A percentile compares a stretch with the other conserved stretches of the same genome.
Conservation (phyloP, 2,113 vertebrate genomes). For the Semicossyphus pulcher region DNA sequence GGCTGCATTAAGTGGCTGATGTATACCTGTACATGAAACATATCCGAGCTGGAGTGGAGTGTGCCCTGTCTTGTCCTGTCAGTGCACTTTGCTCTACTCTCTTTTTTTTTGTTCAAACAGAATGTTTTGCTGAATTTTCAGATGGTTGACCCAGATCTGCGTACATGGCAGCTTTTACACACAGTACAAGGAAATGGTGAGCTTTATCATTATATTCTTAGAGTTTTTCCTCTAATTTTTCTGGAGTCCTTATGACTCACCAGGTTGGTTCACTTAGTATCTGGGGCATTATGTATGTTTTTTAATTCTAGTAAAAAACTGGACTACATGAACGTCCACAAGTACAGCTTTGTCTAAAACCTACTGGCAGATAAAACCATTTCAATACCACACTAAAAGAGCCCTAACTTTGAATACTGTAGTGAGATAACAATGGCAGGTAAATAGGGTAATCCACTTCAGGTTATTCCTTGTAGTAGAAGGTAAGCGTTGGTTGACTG, state of each 20-base stretch:
- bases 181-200: conserved; percentile 58
- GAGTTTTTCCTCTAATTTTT: background rate
- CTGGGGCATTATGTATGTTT: background rate
- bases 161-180: conserved; percentile 32
- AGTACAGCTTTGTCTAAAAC: too few relatives aligned
- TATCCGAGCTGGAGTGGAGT: background rate
- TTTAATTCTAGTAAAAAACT: background rate
- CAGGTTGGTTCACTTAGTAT: background rate
- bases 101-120: conserved; percentile 1
- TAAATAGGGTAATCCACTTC: background rate
- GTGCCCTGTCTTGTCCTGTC: background rate
- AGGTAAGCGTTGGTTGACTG: too few relatives aligned
- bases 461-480: background rate
- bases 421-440: background rate
- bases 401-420: background rate
- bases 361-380: too few relatives aligned
- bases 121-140: conserved; percentile 57
- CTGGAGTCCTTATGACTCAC: background rate
- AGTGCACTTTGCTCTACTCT: background rate
- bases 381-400: background rate
- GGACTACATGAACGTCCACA: too few relatives aligned
- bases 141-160: conserved; percentile 64
- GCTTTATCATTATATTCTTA: background rate
- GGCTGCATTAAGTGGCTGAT: rapidly evolving
- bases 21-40: background rate